Evolutionary conservation across 2,113 vertebrate species (phyloP).

Genomic region (Tamias sibiricus): DNA sequence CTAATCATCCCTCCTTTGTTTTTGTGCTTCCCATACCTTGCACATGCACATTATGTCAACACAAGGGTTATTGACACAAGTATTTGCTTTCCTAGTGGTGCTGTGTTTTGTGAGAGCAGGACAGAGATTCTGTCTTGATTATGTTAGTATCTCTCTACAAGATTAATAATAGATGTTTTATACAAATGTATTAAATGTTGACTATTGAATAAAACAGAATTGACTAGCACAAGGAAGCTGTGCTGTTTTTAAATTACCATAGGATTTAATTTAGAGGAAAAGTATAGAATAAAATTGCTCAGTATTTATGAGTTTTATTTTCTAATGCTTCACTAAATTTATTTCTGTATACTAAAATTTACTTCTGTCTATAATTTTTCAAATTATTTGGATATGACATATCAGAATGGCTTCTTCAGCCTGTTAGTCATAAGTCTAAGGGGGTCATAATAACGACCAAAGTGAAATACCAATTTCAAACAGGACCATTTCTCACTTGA

Average conservation of each 20-base stretch:
- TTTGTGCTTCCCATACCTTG: not conserved
- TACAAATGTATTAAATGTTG: not conserved
- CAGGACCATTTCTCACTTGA: not conserved
- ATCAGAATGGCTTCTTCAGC: not conserved
- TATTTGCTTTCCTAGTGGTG: not conserved
- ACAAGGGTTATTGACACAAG: not conserved
- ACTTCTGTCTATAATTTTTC: not conserved
- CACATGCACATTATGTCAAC: not conserved
- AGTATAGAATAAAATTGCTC: not conserved
- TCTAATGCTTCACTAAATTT: not conserved
- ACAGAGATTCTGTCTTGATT: not conserved
- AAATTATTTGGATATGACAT: not conserved
- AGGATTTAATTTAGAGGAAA: conserved; percentile 21
- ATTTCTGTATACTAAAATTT: not conserved
- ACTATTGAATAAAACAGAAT: not conserved
- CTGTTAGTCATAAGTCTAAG: not conserved
- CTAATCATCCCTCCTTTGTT: not conserved
- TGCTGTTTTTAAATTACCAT: not conserved
- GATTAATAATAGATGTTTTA: not conserved
- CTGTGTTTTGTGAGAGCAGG: not conserved
- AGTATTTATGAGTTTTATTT: not conserved
- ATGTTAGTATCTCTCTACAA: not conserved
- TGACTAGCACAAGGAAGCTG: not conserved
- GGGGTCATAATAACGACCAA: not conserved
- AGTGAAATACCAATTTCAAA: not conserved